A percentile compares a stretch with the other conserved stretches of the same genome.
Conservation (phyloP, 1,140 invertebrate species). For the Elysia chlorotica region DNA sequence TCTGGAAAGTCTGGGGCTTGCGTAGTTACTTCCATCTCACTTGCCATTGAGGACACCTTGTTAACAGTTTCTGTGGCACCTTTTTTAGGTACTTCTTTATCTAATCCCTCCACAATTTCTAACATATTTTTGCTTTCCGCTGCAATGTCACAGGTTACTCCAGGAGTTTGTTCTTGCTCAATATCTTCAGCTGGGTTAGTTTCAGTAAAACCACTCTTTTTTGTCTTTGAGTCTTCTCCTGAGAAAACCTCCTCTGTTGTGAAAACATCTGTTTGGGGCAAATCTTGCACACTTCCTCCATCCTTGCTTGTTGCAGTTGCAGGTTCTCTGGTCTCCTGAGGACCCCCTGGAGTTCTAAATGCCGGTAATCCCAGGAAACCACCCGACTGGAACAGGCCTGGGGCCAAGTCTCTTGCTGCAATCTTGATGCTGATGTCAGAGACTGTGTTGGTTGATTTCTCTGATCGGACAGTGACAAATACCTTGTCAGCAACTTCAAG, state of each 20-base stretch:
- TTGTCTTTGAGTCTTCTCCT: too few relatives aligned
- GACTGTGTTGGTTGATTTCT: conserved; percentile 1
- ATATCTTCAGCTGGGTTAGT: neutral
- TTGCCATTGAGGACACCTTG: too few relatives aligned
- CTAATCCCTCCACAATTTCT: too few relatives aligned
- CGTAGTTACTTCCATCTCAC: too few relatives aligned
- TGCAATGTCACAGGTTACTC: too few relatives aligned
- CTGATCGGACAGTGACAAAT: conserved; percentile 13
- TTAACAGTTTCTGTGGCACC: too few relatives aligned
- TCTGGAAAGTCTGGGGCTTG: too few relatives aligned
- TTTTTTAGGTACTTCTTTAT: too few relatives aligned
- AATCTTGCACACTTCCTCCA: conserved; percentile 11
- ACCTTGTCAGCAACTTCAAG: conserved; percentile 21
- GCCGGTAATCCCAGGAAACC: neutral
- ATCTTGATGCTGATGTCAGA: conserved; percentile 22
- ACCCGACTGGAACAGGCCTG: neutral
- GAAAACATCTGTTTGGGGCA: neutral
- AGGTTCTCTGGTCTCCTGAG: neutral
- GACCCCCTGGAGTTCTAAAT: neutral
- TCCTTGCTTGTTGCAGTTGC: neutral
- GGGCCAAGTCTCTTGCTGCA: conserved; percentile 1
- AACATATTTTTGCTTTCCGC: too few relatives aligned
- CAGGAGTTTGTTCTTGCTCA: neutral
- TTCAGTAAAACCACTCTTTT: too few relatives aligned
- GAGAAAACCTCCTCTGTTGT: neutral